These are phyloP conservation scores for Corythornis vintsioides DNA, from an alignment of 2,113 vertebrate genomes.

Conservation along the genomic window DNA sequence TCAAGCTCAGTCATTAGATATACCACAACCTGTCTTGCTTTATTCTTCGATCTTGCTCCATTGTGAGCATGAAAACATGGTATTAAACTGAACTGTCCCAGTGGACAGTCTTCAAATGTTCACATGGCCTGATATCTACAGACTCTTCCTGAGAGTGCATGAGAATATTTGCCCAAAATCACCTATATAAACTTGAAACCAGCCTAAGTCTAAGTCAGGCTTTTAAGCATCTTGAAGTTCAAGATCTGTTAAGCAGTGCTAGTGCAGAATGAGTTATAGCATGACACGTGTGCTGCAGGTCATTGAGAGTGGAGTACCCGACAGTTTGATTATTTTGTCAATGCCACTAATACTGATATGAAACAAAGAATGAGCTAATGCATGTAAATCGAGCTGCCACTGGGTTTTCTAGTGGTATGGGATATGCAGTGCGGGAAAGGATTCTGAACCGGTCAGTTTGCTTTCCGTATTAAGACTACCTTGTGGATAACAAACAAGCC, in stretches of 20 bases:
- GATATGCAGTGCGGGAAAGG: neutral
- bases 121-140: neutral
- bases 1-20: neutral
- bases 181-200: neutral
- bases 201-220: neutral
- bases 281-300: fast-evolving
- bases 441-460: neutral
- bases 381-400: neutral
- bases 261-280: neutral
- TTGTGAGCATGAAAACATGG: neutral
- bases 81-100: neutral
- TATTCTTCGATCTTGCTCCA: neutral
- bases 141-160: neutral
- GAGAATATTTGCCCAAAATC: neutral
- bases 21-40: neutral
- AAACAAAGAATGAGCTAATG: neutral
- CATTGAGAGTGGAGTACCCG: neutral
- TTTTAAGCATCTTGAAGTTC: neutral
- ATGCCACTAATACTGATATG: neutral
- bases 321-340: neutral
- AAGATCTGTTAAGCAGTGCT: neutral
- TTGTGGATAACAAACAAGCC: neutral
- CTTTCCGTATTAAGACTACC: neutral
- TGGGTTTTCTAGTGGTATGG: neutral
- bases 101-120: neutral